Evolutionary conservation across 2,113 vertebrate genomes (phyloP).

Genomic region (Periophthalmus modestus): DNA sequence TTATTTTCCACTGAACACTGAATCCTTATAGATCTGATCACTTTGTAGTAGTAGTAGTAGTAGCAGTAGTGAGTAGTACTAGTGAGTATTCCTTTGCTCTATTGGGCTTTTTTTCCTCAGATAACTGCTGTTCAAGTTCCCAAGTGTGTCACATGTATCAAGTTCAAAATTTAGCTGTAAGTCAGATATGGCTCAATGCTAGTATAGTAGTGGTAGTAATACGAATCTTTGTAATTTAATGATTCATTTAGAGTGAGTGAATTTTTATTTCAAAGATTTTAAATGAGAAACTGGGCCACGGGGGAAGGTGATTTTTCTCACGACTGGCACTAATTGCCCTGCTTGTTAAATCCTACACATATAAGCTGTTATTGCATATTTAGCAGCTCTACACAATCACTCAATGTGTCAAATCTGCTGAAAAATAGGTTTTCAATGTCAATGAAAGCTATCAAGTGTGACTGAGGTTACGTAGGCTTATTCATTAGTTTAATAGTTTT

Average conservation of each 20-base stretch:
- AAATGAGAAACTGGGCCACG: slow-evolving; percentile 19
- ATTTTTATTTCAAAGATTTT: neutral
- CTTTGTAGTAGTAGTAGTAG: neutral
- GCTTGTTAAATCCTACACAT: slow-evolving; percentile 9
- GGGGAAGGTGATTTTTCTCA: neutral
- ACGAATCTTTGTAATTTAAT: slow-evolving; percentile 19
- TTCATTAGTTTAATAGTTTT: too few relatives aligned
- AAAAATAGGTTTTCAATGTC: neutral
- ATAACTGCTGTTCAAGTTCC: neutral
- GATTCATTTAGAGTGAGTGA: neutral
- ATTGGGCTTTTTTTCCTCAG: neutral
- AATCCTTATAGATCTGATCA: neutral
- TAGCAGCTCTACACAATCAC: neutral
- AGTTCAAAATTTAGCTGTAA: neutral
- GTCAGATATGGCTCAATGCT: neutral
- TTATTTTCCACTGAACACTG: too few relatives aligned
- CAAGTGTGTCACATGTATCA: neutral
- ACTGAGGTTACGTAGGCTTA: neutral
- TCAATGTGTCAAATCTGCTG: neutral
- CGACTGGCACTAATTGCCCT: slow-evolving; percentile 25
- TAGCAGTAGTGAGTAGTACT: neutral
- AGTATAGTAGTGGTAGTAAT: neutral
- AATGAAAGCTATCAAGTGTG: neutral
- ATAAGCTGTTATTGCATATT: slow-evolving; percentile 6
- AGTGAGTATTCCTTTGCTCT: neutral